phyloP scores from a whole-genome alignment of 2,797 vertebrate species.

The Oryzias dopingdopingensis region DNA sequence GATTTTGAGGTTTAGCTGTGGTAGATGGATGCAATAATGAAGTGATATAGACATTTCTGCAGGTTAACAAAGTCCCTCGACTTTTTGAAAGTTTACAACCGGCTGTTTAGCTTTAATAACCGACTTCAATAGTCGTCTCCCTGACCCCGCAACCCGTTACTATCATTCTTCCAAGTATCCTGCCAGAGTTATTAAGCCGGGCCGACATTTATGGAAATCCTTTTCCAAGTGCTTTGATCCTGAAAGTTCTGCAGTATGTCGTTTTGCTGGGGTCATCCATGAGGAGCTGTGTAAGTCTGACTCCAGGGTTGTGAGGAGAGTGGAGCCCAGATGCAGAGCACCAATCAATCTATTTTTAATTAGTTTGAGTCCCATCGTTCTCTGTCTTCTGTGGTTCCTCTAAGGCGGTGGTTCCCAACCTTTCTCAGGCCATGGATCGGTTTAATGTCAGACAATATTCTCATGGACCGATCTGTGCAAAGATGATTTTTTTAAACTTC shows the following conservation, averaged over 20 bases:
- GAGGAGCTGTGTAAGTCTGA: constrained; percentile 66
- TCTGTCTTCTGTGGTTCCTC: too few species aligned
- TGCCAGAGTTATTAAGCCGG: constrained; percentile 64
- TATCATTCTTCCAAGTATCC: constrained; percentile 63
- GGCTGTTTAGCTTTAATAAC: constrained; percentile 47
- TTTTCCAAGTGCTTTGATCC: constrained; percentile 72
- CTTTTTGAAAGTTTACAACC: constrained; percentile 21
- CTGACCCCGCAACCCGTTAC: constrained; percentile 53
- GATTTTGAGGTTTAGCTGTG: neutral
- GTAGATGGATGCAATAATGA: too few species aligned
- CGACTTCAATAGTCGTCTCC: constrained; percentile 38
- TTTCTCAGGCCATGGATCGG: too few species aligned
- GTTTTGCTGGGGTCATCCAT: constrained; percentile 62
- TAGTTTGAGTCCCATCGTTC: constrained; percentile 5
- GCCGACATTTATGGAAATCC: constrained; percentile 64
- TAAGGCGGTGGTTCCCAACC: too few species aligned
- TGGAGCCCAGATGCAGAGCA: constrained; percentile 2
- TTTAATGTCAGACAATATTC: too few species aligned
- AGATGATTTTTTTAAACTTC: too few species aligned
- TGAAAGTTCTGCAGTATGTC: constrained; percentile 55
- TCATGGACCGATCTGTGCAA: too few species aligned
- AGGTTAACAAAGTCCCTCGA: constrained; percentile 1
- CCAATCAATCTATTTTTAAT: neutral
- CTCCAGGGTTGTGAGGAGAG: constrained; percentile 31
- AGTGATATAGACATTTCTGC: neutral